Conservation (phyloP, 2,113 vertebrate genomes). For the Epinephelus moara region DNA sequence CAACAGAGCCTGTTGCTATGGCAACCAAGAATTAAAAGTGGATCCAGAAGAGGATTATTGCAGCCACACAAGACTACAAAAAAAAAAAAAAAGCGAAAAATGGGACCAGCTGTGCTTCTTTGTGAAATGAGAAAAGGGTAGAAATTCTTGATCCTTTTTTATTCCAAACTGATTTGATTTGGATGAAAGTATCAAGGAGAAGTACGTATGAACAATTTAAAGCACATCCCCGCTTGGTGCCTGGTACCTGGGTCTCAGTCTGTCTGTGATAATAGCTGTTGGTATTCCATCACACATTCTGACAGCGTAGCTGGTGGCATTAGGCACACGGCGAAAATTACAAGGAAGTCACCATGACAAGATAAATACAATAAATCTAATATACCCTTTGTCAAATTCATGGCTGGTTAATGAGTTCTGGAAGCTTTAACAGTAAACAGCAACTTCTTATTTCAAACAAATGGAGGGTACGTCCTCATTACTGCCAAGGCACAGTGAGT, state of each 20-base stretch:
- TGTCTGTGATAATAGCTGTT: constrained; percentile 32
- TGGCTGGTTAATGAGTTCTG: constrained; percentile 54
- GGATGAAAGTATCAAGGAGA: constrained; percentile 36
- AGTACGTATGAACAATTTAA: constrained; percentile 37
- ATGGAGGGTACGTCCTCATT: constrained; percentile 49
- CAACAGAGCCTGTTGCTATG: constrained; percentile 72
- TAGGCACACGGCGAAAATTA: constrained; percentile 35
- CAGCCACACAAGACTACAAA: constrained; percentile 11
- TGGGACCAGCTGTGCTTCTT: constrained; percentile 27
- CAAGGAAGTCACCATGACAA: constrained; percentile 47
- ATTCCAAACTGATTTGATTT: constrained; percentile 36
- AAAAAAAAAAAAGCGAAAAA: constrained; percentile 5
- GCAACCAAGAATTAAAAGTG: constrained; percentile 56
- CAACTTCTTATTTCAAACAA: constrained; percentile 61
- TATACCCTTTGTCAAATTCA: constrained; percentile 55
- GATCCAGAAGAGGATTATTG: constrained; percentile 41
- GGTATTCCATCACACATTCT: constrained; percentile 42
- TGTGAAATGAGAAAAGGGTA: constrained; percentile 9
- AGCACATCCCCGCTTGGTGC: constrained; percentile 1
- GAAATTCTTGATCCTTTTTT: constrained; percentile 14
- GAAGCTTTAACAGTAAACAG: constrained; percentile 53
- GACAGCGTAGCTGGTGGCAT: constrained; percentile 42
- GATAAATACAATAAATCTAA: constrained; percentile 63
- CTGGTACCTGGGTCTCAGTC: constrained; percentile 35
- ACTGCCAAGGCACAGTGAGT: constrained; percentile 23